phyloP scores from a whole-genome alignment of 2,888 invertebrate species.

The Norana najaformis region DNA sequence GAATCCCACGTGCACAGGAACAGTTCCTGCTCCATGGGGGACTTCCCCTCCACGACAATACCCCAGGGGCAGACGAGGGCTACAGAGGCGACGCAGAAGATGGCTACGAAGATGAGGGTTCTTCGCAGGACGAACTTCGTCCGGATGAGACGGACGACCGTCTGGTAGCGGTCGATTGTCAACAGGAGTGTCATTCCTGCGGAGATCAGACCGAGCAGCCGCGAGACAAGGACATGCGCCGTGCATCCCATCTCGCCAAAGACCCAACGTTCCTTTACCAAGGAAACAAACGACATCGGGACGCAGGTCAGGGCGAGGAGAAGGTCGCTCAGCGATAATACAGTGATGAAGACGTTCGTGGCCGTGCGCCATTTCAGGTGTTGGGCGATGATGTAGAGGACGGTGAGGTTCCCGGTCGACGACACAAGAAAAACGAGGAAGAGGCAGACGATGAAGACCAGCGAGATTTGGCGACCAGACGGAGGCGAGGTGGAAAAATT shows the following conservation, averaged over 20 bases:
- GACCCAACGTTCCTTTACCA: conserved; percentile 15
- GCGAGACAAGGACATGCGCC: neutral
- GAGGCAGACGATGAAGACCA: neutral
- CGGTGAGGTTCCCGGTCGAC: conserved; percentile 29
- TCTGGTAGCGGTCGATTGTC: conserved; percentile 22
- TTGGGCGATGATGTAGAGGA: conserved; percentile 29
- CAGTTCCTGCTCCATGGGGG: neutral
- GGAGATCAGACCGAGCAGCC: neutral
- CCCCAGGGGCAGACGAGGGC: conserved; percentile 22
- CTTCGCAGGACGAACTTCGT: neutral
- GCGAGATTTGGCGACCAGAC: neutral
- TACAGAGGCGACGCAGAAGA: neutral
- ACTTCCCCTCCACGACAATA: neutral
- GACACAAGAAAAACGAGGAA: conserved; percentile 25
- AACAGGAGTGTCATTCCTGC: conserved; percentile 20
- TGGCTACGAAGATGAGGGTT: neutral
- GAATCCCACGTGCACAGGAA: neutral
- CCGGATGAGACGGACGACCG: conserved; percentile 17
- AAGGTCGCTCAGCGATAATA: conserved; percentile 29
- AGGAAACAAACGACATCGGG: conserved; percentile 24
- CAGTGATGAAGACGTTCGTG: conserved; percentile 30
- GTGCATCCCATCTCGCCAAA: conserved; percentile 27
- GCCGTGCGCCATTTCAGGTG: conserved; percentile 28
- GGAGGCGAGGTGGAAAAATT: neutral
- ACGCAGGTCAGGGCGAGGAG: conserved; percentile 22